These are phyloP conservation scores for Myoxocephalus aenaeus DNA, from an alignment of 2,797 vertebrate species.

Conservation along the genomic window DNA sequence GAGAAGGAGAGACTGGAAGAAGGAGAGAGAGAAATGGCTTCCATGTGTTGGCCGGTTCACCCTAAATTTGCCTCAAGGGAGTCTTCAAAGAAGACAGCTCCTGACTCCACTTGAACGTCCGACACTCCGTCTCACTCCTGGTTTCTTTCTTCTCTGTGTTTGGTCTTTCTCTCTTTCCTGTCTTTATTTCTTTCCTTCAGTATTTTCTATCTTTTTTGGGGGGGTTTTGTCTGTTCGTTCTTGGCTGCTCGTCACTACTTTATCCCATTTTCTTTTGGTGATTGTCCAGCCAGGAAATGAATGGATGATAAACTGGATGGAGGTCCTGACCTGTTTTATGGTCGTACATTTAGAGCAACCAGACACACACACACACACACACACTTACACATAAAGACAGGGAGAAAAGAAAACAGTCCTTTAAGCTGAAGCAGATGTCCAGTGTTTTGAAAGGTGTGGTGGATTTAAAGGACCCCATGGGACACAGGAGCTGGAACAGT, in stretches of 20 bases:
- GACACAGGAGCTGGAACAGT: not conserved
- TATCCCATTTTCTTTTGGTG: conserved; percentile 26
- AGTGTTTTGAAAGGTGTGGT: conserved; percentile 30
- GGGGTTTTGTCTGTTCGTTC: not conserved
- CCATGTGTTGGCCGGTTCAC: conserved; percentile 40
- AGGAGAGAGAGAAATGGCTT: conserved; percentile 16
- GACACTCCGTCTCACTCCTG: conserved; percentile 3
- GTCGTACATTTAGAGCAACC: conserved; percentile 52
- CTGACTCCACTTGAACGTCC: conserved; percentile 7
- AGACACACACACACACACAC: conserved; percentile 9
- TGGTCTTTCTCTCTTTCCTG: not conserved
- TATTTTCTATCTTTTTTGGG: not conserved
- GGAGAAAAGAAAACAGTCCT: conserved; percentile 11
- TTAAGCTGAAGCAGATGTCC: conserved; percentile 47
- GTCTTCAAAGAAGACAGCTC: conserved; percentile 40
- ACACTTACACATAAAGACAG: not conserved
- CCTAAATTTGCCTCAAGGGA: conserved; percentile 35
- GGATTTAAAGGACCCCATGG: conserved; percentile 12
- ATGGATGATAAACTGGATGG: conserved; percentile 53
- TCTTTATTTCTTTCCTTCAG: not conserved
- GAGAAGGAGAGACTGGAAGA: not conserved
- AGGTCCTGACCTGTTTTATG: conserved; percentile 55
- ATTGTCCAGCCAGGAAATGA: conserved; percentile 57
- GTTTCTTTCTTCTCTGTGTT: not conserved
- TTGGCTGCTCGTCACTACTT: not conserved